Base-by-base conservation (phyloP, 1,140 invertebrate species). In the Zaprionus nigranus region DNA sequence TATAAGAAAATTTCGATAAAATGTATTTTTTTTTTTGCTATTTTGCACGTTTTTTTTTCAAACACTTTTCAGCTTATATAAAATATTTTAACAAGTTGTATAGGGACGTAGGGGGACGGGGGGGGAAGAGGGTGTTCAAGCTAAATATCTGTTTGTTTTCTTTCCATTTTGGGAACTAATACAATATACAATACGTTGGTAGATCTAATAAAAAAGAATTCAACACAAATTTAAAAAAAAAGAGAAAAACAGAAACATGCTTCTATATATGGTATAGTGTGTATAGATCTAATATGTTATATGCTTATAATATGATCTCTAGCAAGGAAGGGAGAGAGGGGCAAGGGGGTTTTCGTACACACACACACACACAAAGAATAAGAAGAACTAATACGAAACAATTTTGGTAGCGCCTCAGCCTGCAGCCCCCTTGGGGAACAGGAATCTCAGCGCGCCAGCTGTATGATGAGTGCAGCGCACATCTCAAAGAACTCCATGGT, bases 401-500 rank as follows among this genome's bases (percentile, higher is more conserved):
- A 15, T 56, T 56, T 56, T 56, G 53, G 24, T 56, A 26, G 28
- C 20, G 53, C 26, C n/a, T 28, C 26, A 15, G 46, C 11, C 46
- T 51, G 24, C 46, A 38, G 36, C 40, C 15, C 5, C 38, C 13
- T 12, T 30, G 28, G 13, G 38, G 15, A 15, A 40, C 15, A 5
- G 53, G 53, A 13, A 3, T 6, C n/a, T 80, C 95, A 99, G 93
- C 98, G 96, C 30, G 99, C 99, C 58, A 99, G 94, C 87, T 99
- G 98, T 58, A 98, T 99, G 82, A 99, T 99, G 15, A 99, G 94
- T 28, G 98, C 97, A 24, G 99, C 98, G 93, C 99, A 99, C 98
- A 99, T 99, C 94, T 99, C 99, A 93, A 99, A 99, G 94, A 99
- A 99, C 94, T 99, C 99, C 97, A 99, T 99, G 4, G 98, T 99